Evolutionary conservation across 2,113 vertebrate species (phyloP).

Genomic region (Macrotis lagotis): DNA sequence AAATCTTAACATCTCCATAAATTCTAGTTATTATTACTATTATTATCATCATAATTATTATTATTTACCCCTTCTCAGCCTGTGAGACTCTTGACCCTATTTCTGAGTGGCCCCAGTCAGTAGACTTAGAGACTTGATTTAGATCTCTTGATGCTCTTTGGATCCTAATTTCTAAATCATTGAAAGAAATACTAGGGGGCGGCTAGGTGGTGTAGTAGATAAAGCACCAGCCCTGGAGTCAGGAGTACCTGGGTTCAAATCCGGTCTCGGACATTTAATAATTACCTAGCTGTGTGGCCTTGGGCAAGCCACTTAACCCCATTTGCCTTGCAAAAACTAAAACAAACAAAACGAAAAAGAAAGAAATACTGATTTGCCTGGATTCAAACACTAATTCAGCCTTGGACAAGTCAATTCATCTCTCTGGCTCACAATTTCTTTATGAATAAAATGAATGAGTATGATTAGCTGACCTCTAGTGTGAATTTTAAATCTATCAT

Average conservation of each 20-base stretch:
- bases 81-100: background rate
- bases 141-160: background rate
- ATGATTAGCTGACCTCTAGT: background rate
- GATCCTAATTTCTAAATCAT: no score
- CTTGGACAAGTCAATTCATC: background rate
- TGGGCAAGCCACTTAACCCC: no score
- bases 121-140: background rate
- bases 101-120: background rate
- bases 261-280: no score
- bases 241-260: no score
- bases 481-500: background rate
- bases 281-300: no score
- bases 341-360: no score
- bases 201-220: no score
- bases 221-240: no score
- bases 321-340: no score
- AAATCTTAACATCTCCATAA: background rate
- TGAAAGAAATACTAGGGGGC: no score
- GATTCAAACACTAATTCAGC: background rate
- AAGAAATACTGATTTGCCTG: background rate
- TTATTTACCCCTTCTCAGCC: background rate
- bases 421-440: background rate
- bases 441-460: background rate
- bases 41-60: background rate
- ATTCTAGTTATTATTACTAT: background rate